Conservation (phyloP, 2,797 vertebrate species). For the Sebastes minor region DNA sequence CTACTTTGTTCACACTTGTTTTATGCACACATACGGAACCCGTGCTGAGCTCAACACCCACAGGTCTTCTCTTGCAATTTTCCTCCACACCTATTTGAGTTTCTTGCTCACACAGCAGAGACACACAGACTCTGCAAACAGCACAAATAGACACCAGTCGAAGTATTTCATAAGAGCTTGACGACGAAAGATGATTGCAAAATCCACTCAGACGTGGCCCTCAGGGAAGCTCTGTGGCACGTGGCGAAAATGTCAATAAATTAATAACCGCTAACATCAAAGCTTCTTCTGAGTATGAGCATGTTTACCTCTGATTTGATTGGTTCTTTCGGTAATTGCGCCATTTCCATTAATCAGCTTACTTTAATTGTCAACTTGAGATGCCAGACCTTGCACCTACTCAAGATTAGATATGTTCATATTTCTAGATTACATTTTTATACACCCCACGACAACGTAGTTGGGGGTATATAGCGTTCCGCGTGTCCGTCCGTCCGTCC, state of each 20-base stretch:
- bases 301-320: not conserved
- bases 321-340: not conserved
- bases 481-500: no score
- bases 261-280: not conserved
- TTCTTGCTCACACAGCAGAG: conserved; percentile 7
- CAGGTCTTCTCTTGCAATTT: not conserved
- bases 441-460: no score
- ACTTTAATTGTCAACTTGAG: not conserved
- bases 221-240: not conserved
- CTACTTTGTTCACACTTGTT: conserved; percentile 25
- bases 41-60: not conserved
- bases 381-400: not conserved
- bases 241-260: not conserved
- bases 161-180: conserved; percentile 14
- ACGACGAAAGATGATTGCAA: conserved; percentile 11
- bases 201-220: not conserved
- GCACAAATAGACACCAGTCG: not conserved
- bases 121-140: conserved; percentile 6
- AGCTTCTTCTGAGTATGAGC: not conserved
- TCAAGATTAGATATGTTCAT: not conserved
- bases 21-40: not conserved
- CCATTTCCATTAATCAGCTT: not conserved
- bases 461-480: no score
- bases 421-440: not conserved
- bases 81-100: conserved; percentile 20